These are phyloP conservation scores for Hystrix brachyura DNA, from an alignment of 2,113 vertebrate genomes.

Conservation along the genomic window DNA sequence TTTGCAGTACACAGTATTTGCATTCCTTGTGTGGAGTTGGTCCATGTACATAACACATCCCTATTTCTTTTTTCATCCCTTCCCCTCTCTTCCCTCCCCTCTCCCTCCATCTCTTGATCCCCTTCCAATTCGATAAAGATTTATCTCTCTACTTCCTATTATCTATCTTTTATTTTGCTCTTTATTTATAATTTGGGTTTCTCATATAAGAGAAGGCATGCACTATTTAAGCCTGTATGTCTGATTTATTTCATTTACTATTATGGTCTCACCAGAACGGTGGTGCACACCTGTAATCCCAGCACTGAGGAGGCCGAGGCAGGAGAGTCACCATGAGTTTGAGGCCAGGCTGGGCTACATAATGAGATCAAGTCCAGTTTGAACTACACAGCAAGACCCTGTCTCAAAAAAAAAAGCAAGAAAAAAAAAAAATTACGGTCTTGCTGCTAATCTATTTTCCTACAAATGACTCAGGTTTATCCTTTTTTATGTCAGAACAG, in stretches of 20 bases:
- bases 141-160: not conserved
- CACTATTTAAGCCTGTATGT: not conserved
- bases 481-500: not conserved
- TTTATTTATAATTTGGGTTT: not conserved
- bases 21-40: not conserved
- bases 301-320: not conserved
- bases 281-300: not conserved
- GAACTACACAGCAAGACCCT: not conserved
- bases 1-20: not conserved
- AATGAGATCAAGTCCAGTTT: not conserved
- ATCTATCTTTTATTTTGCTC: not conserved
- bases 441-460: not conserved
- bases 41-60: not conserved
- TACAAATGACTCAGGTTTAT: not conserved
- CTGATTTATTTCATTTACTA: not conserved
- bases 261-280: not conserved
- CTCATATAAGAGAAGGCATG: not conserved
- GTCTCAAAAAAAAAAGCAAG: not conserved
- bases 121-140: not conserved
- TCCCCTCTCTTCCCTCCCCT: not conserved
- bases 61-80: not conserved
- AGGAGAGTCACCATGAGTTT: not conserved
- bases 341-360: not conserved
- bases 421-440: not conserved
- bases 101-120: not conserved